Base-by-base conservation (phyloP, 2,888 invertebrate genomes). In the Aporophyla nigra region DNA sequence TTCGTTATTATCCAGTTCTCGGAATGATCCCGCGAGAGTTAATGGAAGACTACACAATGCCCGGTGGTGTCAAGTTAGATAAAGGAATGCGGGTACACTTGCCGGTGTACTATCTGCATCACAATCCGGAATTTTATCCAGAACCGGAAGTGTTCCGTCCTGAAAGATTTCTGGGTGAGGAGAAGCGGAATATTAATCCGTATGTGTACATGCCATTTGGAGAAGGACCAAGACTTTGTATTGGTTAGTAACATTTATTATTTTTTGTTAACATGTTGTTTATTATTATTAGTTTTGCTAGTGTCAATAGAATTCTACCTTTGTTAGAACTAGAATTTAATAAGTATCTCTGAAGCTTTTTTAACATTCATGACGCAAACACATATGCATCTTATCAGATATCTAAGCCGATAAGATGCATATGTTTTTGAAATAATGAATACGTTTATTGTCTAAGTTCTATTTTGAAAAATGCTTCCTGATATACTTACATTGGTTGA, bases 181-280 rank as follows among this genome's bases (percentile, higher is more conserved):
- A 87, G n/a, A 91, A 87, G 75, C 71, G 78, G 21, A 84, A 89
- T 6, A 86, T 92, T 4, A 89, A 84, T n/a, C 91, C 89, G 0
- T 93, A 84, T 73, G 89, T 90, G 0, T 92, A 90, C 58, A 68
- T 91, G 7, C 92, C 92, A 0, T 93, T 93, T 74, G 93, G 93
- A 16, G 91, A 90, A 71, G 92, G 93, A 10, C 91, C 90, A 0
- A 87, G 93, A 69, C 78, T 84, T 74, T 93, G 93, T 61, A 88
- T 93, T 14, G 93, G 93, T 93, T n/a, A 84, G 83, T 76, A 40
- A 66, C 12, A 27, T 7, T 27, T 27, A 21, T 46, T 66, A 14
- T 65, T 49, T 12, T 21, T 49, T 14, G 16, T 14, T 10, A 49
- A 49, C 10, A 10, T 49, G 12, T 24, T n/a, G 1, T 16, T 5